Evolutionary conservation across 2,888 invertebrate species (phyloP).

Genomic region (Parthenolecanium corni): DNA sequence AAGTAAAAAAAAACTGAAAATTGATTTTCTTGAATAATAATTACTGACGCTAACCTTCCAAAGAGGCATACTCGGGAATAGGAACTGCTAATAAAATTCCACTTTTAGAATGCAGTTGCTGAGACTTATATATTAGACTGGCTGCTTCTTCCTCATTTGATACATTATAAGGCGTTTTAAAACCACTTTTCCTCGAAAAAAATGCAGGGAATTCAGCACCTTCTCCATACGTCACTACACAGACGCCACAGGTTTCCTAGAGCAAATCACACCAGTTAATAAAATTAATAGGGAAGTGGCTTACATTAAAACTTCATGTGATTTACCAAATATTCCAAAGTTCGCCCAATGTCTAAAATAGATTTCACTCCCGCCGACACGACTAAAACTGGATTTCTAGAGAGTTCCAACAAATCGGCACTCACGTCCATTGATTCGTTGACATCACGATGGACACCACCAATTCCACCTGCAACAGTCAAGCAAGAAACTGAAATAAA

Average conservation of each 20-base stretch:
- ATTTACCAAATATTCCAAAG: slow-evolving; percentile 77
- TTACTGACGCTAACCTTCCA: slow-evolving; percentile 6
- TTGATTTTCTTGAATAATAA: neutral
- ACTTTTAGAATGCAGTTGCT: slow-evolving; percentile 47
- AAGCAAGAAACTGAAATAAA: neutral
- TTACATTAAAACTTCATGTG: neutral
- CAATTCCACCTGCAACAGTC: slow-evolving; percentile 48
- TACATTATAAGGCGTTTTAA: slow-evolving; percentile 58
- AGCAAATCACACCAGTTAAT: slow-evolving; percentile 23
- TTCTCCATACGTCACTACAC: slow-evolving; percentile 64
- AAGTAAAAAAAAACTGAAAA: neutral
- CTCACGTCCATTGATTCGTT: slow-evolving; percentile 83
- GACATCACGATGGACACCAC: slow-evolving; percentile 88
- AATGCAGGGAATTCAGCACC: slow-evolving; percentile 79
- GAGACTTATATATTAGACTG: slow-evolving; percentile 48
- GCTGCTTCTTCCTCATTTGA: slow-evolving; percentile 57
- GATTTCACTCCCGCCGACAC: slow-evolving; percentile 95
- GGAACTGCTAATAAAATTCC: slow-evolving; percentile 84
- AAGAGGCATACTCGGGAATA: slow-evolving; percentile 51
- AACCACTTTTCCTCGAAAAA: slow-evolving; percentile 68
- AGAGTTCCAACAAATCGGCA: slow-evolving; percentile 84
- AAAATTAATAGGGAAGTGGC: neutral
- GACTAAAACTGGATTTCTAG: slow-evolving; percentile 74
- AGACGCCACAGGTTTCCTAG: slow-evolving; percentile 90
- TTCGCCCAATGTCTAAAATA: slow-evolving; percentile 87